A percentile compares a stretch with the other conserved stretches of the same genome.
Evolutionary conservation across 2,888 invertebrate genomes (phyloP).

Genomic region (Tenthredo notha): DNA sequence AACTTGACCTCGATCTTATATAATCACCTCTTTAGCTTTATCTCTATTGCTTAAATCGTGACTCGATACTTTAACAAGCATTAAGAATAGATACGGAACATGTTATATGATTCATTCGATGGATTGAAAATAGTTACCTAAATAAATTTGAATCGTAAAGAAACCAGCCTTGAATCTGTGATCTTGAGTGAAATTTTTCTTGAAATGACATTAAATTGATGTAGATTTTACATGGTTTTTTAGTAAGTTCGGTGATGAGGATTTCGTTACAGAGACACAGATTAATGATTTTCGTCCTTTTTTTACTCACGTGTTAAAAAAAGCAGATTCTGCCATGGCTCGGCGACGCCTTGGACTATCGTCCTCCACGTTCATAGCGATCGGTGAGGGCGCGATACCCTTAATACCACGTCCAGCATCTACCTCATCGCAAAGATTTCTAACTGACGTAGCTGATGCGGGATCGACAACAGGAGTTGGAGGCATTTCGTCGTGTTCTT

Average conservation of each 20-base stretch:
- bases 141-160: not conserved
- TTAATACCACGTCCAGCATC: constrained; percentile 59
- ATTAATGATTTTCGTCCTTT: not conserved
- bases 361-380: constrained; percentile 46
- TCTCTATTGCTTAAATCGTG: constrained; percentile 12
- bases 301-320: constrained; percentile 71
- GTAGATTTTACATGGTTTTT: not conserved
- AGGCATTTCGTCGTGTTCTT: constrained; percentile 70
- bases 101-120: not conserved
- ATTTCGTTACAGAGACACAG: not conserved
- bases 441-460: constrained; percentile 67
- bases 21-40: constrained; percentile 10
- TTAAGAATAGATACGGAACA: not conserved
- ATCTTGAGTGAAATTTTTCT: not conserved
- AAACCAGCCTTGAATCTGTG: not conserved
- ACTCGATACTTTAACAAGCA: constrained; percentile 17
- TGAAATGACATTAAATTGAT: not conserved
- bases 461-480: constrained; percentile 72
- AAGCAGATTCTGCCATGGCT: constrained; percentile 67
- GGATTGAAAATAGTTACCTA: not conserved
- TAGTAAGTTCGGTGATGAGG: not conserved
- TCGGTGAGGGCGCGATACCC: constrained; percentile 51
- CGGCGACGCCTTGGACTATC: constrained; percentile 67
- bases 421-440: constrained; percentile 69
- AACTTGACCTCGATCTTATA: constrained; percentile 28